Evolutionary conservation across 1,140 invertebrate genomes (phyloP).

Genomic region (Archegozetes longisetosus): DNA sequence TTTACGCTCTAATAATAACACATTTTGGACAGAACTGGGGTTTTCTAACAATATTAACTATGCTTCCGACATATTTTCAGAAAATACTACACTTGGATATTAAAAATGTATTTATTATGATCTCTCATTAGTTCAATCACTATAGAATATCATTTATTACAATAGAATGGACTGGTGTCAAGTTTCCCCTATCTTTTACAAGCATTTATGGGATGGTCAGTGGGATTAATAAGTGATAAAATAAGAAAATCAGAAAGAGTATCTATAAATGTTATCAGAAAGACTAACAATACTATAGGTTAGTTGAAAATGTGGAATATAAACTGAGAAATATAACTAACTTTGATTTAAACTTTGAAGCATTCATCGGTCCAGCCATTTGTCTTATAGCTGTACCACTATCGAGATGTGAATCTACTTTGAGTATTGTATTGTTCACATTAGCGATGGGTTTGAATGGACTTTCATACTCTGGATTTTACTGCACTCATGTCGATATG

Average conservation of each 20-base stretch:
- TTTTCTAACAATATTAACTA: slow-evolving; percentile 83
- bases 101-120: slow-evolving; percentile 45
- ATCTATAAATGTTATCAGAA: slow-evolving; percentile 17
- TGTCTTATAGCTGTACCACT: slow-evolving; percentile 51
- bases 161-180: slow-evolving; percentile 39
- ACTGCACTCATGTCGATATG: slow-evolving; percentile 20
- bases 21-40: slow-evolving; percentile 84
- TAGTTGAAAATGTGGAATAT: neutral
- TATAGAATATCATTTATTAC: slow-evolving; percentile 16
- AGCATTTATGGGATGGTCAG: slow-evolving; percentile 32
- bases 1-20: slow-evolving; percentile 79
- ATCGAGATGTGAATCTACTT: slow-evolving; percentile 39
- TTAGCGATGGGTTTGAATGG: slow-evolving; percentile 21
- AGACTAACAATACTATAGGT: slow-evolving; percentile 21
- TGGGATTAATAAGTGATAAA: slow-evolving; percentile 34
- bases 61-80: slow-evolving; percentile 84
- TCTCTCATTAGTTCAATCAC: neutral
- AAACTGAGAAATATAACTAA: neutral
- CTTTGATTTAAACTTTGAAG: slow-evolving; percentile 8
- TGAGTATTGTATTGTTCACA: slow-evolving; percentile 9
- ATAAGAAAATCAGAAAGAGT: slow-evolving; percentile 24
- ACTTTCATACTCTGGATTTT: slow-evolving; percentile 6
- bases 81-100: slow-evolving; percentile 72
- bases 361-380: slow-evolving; percentile 42
- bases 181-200: slow-evolving; percentile 39